phyloP scores from a whole-genome alignment of 1,140 invertebrate species.

The Pectinophora gossypiella region DNA sequence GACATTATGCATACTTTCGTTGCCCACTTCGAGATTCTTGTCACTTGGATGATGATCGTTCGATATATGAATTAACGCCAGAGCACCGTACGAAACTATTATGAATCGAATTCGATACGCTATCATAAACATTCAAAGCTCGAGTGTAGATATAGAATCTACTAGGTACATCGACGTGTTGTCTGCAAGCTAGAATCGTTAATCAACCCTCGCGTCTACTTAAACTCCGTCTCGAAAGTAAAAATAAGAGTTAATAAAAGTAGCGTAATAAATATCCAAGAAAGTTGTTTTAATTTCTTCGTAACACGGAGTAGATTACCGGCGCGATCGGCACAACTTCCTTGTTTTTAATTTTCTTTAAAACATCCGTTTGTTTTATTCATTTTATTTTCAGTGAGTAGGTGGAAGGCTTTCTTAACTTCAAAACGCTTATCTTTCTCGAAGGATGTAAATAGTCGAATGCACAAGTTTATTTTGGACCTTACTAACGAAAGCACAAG shows the following conservation, averaged over 20 bases:
- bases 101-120: background rate
- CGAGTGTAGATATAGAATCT: background rate
- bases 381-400: slow-evolving; percentile 65
- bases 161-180: background rate
- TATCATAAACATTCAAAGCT: background rate
- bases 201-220: slow-evolving; percentile 18
- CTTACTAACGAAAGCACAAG: slow-evolving; percentile 35
- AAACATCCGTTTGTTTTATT: slow-evolving; percentile 63
- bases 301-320: slow-evolving; percentile 66
- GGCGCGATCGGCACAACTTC: slow-evolving; percentile 66
- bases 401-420: slow-evolving; percentile 64
- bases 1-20: slow-evolving; percentile 19
- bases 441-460: slow-evolving; percentile 40
- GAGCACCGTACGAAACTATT: too few relatives aligned
- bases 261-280: slow-evolving; percentile 71
- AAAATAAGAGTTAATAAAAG: slow-evolving; percentile 55
- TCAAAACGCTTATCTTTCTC: slow-evolving; percentile 53
- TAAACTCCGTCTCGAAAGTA: slow-evolving; percentile 22
- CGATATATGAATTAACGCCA: background rate
- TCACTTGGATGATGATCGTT: slow-evolving; percentile 6
- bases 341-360: slow-evolving; percentile 73
- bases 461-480: slow-evolving; percentile 39
- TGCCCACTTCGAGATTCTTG: slow-evolving; percentile 22
- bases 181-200: slow-evolving; percentile 12
- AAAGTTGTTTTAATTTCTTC: slow-evolving; percentile 73